These are phyloP conservation scores for Oplegnathus fasciatus DNA, from an alignment of 2,113 vertebrate species.

Conservation along the genomic window DNA sequence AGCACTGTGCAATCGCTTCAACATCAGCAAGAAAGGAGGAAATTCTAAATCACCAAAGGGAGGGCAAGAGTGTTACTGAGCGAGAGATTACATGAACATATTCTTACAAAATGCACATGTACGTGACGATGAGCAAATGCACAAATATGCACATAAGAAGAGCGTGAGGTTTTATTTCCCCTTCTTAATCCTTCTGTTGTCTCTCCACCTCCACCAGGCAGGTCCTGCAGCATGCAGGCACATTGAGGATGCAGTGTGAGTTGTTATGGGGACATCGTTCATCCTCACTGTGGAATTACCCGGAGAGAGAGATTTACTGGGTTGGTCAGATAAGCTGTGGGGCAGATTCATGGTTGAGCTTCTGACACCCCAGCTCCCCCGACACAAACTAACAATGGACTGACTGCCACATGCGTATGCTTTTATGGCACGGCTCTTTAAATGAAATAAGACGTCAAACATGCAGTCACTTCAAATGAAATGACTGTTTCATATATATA, in stretches of 20 bases:
- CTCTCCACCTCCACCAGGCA: conserved; percentile 49
- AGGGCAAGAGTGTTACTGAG: not conserved
- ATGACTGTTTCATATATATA: conserved; percentile 12
- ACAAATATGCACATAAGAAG: not conserved
- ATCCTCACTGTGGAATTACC: conserved; percentile 57
- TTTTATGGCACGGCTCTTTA: conserved; percentile 13
- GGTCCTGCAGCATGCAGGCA: not conserved
- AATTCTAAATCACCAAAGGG: not conserved
- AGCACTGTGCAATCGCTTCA: not conserved
- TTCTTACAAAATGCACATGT: not conserved
- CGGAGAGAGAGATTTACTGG: conserved; percentile 64
- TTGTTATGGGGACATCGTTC: conserved; percentile 43
- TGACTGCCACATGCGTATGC: not conserved
- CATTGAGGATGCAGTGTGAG: conserved; percentile 31
- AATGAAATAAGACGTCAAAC: conserved; percentile 19
- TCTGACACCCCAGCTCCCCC: conserved; percentile 36
- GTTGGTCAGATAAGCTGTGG: conserved; percentile 67
- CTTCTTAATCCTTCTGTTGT: conserved; percentile 33
- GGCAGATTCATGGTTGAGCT: conserved; percentile 59
- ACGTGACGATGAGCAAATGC: not conserved
- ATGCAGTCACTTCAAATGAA: not conserved
- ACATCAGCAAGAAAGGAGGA: not conserved
- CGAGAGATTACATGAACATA: not conserved
- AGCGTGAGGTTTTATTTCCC: not conserved
- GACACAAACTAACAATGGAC: conserved; percentile 44